Base-by-base conservation (phyloP, 1,140 invertebrate species). In the Orius insidiosus region DNA sequence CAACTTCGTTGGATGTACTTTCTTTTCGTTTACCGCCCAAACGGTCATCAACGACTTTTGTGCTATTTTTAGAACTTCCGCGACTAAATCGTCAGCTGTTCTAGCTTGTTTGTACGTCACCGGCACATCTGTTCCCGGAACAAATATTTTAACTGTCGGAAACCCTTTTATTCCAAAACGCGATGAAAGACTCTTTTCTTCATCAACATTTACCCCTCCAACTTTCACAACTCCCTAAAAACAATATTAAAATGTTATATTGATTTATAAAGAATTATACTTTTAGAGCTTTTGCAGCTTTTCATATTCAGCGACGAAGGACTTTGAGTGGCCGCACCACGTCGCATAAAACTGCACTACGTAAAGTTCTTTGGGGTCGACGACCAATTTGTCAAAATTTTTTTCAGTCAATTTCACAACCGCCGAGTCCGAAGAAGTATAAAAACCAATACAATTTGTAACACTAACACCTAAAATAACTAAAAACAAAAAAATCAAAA, bases 91-190 rank as follows among this genome's bases (percentile, higher is more conserved):
- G 47, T 80, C 71, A 11, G 93, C 89, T 37, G 78, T 88, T 61
- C 94, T 71, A 16, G 71, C 69, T 1, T 90, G 92, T 59, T 84
- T 78, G 63, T 82, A 98, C 55, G 90, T 85, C 45, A 75, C 74
- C 3, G 90, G 87, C 49, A 79, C 84, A 38, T 78, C 77, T 62
- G 96, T 96, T 60, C 89, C 78, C 0, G 68, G 62, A 2, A 79
- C 83, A 63, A 98, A 97, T 9, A 98, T 80, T 65, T 98, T 98
- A 48, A 98, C 82, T 1, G 93, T 96, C 13, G 95, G 95, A 61
- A 96, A 98, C 45, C 95, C 92, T 56, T 71, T 66, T 36, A 98
- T 77, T 43, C 77, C 76, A 69, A 78, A 97, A 58, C 80, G 77
- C 15, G 74, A 68, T 15, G 76, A 80, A 10, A 97, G 59, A 11